Evolutionary conservation across 1,140 invertebrate species (phyloP), one percentile per base, ranked within the genome.

Genomic region (Heliconius congener): DNA sequence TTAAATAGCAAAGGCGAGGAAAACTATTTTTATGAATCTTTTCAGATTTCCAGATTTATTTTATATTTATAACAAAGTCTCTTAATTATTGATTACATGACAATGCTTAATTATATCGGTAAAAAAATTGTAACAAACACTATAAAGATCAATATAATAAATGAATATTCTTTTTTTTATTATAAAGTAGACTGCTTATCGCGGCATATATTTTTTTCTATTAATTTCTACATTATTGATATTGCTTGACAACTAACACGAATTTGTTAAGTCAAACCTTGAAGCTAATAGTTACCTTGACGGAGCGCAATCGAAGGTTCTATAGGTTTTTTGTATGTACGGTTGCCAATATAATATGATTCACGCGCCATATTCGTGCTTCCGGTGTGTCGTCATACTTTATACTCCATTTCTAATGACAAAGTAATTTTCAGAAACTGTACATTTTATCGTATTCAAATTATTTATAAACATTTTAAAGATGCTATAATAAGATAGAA

Each of bases 361-460:
- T 84, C 82, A 84, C 74, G 77, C 57, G 70, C 82, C 74, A 79
- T 81, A 77, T 84, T 82, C 73, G 79, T 78, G 60, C 76, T 81
- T 84, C 76, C 82, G 73, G 71, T 77, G 78, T 75, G 75, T 79
- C 34, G 78, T 81, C 34, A 72, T 71, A 74, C n/a, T 70, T 66
- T 60, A 19, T 19, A 60, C 19, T 60, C n/a, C n/a, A 60, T 60
- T 60, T 66, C 27, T 30, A 66, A 27, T 66, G 9, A 66, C 13
- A 66, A 66, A 27, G 27, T 16, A 5, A 30, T 30, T 66, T 27
- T 30, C 13, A 27, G n/a, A 4, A 27, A 30, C 60, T 13, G 2
- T 27, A 5, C 0, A 13, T 66, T 66, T 66, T 66, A 16, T 66
- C 4, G 1, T 60, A 60, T 60, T 60, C n/a, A 52, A 52, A 52